Evolutionary conservation across 2,888 invertebrate genomes (phyloP), one percentile per base, ranked within the genome.

Genomic region (Machimus rusticus): DNA sequence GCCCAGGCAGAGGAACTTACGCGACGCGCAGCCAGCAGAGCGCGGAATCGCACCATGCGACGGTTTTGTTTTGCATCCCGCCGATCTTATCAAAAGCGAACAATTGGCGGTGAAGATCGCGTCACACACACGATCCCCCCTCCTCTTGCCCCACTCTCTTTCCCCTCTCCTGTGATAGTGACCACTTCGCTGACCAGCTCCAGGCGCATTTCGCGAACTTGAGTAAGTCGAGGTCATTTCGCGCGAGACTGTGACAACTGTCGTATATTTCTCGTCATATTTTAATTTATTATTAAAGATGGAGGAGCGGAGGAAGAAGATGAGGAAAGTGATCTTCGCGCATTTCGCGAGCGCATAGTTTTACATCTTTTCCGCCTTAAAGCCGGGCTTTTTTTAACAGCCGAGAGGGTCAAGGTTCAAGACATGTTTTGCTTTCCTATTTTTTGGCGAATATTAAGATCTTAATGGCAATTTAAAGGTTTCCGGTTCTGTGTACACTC

Each of bases 71-170:
- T 79, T 79, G 31, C 8, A 34, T 81, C 12, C 28, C 12, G 34
- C 2, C 19, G 28, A 55, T 51, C 81, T 81, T 81, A 81, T 81
- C 81, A 81, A 51, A 79, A 19, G 79, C 51, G 12, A 39, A 79
- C 79, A 79, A 19, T 79, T 43, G 43, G 51, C 19, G 28, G 23
- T 51, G 31, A 46, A 19, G 55, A 81, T 55, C 31, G 1, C 9
- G 28, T 46, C 39, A 79, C 79, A 79, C 76, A 37, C n/a, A n/a
- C 34, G 14, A 43, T n/a, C 43, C 9, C 4, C n/a, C 28, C 4
- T 16, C 5, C 14, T 0, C 4, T 5, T 51, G 8, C 19, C 6
- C 1, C 31, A 37, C 37, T 37, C 37, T 8, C 1, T 31, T 31
- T 8, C 37, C 39, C 12, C 39, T 12, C 12, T 39, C 12, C 39